These are phyloP conservation scores for Phyllotis vaccarum DNA, from an alignment of 2,797 vertebrate species.

Conservation along the genomic window DNA sequence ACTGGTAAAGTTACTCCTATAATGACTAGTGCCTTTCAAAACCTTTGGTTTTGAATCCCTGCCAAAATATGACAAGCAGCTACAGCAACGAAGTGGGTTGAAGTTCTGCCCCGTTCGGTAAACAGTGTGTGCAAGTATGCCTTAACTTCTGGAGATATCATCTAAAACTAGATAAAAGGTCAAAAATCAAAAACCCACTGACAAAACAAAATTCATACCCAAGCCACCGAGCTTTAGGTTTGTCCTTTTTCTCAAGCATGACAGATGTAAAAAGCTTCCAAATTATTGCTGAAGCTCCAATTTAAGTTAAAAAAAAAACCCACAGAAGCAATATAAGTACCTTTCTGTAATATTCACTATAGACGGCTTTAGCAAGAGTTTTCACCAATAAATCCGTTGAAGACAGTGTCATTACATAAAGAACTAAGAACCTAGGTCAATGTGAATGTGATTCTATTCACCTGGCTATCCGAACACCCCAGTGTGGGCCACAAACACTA, in stretches of 20 bases:
- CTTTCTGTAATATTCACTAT: conserved; percentile 2
- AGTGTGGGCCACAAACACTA: not conserved
- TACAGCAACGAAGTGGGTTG: conserved; percentile 42
- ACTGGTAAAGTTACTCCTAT: conserved; percentile 54
- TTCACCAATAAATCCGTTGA: conserved; percentile 3
- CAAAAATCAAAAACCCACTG: conserved; percentile 53
- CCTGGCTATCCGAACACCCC: not conserved
- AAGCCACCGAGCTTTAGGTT: not conserved
- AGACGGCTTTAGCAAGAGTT: conserved; percentile 15
- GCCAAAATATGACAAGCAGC: conserved; percentile 68
- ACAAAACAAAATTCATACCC: conserved; percentile 50
- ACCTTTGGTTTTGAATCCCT: conserved; percentile 65
- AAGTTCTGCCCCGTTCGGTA: conserved; percentile 55
- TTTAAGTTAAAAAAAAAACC: conserved; percentile 11
- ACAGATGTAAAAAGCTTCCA: conserved; percentile 37
- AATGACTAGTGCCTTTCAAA: conserved; percentile 61
- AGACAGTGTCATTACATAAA: not conserved
- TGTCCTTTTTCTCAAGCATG: conserved; percentile 1
- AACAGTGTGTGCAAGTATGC: conserved; percentile 29
- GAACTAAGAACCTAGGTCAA: not conserved
- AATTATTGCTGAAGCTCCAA: conserved; percentile 51
- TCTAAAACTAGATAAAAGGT: conserved; percentile 63
- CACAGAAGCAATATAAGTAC: not conserved
- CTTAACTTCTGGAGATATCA: conserved; percentile 33
- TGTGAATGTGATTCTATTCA: not conserved